Conservation (phyloP, 1,140 invertebrate species). For the Rhyacophila brunnea region DNA sequence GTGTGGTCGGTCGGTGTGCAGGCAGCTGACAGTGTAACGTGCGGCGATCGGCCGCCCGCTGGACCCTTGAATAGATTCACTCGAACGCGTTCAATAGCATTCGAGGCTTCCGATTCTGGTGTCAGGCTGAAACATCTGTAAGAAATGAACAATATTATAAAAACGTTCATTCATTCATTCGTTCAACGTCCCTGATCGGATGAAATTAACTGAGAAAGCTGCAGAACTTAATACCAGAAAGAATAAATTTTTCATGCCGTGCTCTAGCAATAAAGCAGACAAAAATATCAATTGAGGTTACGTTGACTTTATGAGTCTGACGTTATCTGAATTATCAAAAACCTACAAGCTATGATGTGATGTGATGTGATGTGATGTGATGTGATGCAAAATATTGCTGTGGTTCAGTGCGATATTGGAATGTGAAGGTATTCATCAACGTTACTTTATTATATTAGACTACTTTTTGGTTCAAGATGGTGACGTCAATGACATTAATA, state of each 20-base stretch:
- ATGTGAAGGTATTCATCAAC: no score
- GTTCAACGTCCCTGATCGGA: not conserved
- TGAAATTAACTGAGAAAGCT: not conserved
- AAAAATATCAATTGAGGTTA: not conserved
- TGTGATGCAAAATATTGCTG: no score
- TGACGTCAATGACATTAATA: no score
- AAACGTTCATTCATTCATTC: no score
- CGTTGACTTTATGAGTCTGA: no score
- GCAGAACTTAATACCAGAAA: not conserved
- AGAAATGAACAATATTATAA: no score
- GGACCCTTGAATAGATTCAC: slow-evolving; percentile 17
- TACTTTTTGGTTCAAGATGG: no score
- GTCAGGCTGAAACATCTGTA: slow-evolving; percentile 19
- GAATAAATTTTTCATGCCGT: not conserved
- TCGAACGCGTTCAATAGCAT: slow-evolving; percentile 11
- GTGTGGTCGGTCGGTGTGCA: not conserved
- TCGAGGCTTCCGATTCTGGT: slow-evolving; percentile 1
- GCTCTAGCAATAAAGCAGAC: not conserved
- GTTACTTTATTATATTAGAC: no score
- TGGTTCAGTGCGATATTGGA: no score
- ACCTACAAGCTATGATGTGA: no score
- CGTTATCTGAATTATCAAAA: no score
- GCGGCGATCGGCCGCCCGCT: not conserved
- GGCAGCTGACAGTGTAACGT: not conserved
- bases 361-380: no score